Base-by-base conservation (phyloP, 92 coral and sea anemone species). In the Nematostella vectensis region DNA sequence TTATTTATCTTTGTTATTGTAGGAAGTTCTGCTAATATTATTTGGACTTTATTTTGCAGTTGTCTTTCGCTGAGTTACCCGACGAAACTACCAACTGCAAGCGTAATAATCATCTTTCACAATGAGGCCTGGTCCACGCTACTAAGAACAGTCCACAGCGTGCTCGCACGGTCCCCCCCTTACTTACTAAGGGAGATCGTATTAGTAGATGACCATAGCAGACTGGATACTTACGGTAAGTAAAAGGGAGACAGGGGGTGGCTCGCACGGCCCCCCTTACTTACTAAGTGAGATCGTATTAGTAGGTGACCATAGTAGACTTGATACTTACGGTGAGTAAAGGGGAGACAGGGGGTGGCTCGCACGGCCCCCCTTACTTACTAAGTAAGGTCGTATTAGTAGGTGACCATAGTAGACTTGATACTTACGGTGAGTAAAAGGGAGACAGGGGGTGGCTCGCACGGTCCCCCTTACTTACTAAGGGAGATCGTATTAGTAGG, bases 101-200 rank as follows among this genome's bases (percentile, higher is more conserved):
- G 99, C 27, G 99, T 93, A 1, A 66, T 93, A 27, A 56, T 93
- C 2, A 93, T 93, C 8, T 93, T 93, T 47, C 99, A 93, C 70
- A 87, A 93, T 53, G 99, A 93, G 57, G 99, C 99, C 22, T 93
- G 99, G 99, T 74, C 93, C 20, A 93, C 99, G 0, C 81, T 93
- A 4, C 61, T 93, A 2, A 78, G 99, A 0, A 93, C 99, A 9
- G 91, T 93, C 1, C 93, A 93, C 59, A 86, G 93, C 0, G 96
- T 93, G 10, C 47, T 93, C 11, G 82, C 96, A 1, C 65, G 99
- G 56, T 82, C 99, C 0, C 99, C 99, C 9, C 83, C 75, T n/a
- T 65, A 68, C 11, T 70, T 81, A 43, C 69, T 93, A 59, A 58
- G 68, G 62, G 93, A 93, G 53, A 71, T 93, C 11, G 78, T 93